Conservation (phyloP, 2,888 invertebrate species). For the Acleris laterana region DNA sequence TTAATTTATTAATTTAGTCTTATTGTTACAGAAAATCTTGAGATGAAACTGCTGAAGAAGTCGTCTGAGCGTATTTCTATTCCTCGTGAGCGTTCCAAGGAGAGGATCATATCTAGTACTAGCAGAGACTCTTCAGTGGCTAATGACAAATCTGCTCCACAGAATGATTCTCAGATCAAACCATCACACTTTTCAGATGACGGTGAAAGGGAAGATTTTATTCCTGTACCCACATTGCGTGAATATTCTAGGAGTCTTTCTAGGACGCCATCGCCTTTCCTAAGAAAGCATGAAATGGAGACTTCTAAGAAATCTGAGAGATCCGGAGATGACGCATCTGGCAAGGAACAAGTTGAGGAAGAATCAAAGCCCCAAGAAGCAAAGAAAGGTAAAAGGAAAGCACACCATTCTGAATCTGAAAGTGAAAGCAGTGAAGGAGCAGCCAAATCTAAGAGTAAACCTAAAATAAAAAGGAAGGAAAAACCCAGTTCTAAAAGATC, state of each 20-base stretch:
- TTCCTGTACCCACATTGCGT: constrained; percentile 66
- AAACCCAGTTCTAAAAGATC: constrained; percentile 83
- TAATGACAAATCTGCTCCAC: constrained; percentile 64
- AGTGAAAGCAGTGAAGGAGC: constrained; percentile 76
- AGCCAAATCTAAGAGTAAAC: constrained; percentile 71
- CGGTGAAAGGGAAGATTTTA: constrained; percentile 73
- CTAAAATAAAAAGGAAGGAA: constrained; percentile 80
- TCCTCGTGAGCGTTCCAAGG: constrained; percentile 60
- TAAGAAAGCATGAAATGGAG: constrained; percentile 87
- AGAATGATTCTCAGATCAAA: constrained; percentile 61
- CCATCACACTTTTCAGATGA: constrained; percentile 70
- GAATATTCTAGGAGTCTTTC: constrained; percentile 91
- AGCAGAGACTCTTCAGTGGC: constrained; percentile 77
- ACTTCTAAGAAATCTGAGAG: constrained; percentile 71
- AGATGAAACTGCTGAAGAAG: constrained; percentile 64
- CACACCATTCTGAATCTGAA: constrained; percentile 79
- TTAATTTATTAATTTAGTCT: constrained; percentile 7
- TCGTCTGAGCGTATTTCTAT: constrained; percentile 68
- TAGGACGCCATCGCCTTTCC: constrained; percentile 94
- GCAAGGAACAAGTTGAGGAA: constrained; percentile 78
- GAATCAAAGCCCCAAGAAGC: constrained; percentile 63
- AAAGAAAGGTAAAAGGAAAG: constrained; percentile 81
- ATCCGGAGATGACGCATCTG: constrained; percentile 73
- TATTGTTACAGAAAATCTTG: constrained; percentile 63
- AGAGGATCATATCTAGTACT: constrained; percentile 72